phyloP scores from a whole-genome alignment of 2,113 vertebrate species.

The Leucopsar rothschildi region DNA sequence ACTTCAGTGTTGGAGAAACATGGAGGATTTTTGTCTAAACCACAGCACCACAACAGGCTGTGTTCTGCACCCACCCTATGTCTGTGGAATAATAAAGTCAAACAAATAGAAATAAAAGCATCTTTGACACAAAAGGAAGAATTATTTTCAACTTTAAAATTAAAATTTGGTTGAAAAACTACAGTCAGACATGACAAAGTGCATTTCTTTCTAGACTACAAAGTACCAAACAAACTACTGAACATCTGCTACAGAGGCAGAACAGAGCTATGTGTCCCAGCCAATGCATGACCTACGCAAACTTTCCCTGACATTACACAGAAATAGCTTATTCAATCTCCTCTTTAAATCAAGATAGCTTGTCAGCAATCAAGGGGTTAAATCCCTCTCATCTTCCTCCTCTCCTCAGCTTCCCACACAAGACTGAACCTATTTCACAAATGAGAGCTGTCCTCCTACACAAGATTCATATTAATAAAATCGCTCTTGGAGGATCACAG shows the following conservation, averaged over 20 bases:
- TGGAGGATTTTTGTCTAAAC: background rate
- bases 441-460: conserved; percentile 58
- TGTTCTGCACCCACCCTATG: background rate
- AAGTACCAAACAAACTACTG: background rate
- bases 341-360: background rate
- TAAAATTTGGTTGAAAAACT: background rate
- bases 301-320: background rate
- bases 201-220: background rate
- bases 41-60: rapidly evolving
- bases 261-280: background rate
- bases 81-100: background rate
- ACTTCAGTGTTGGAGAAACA: background rate
- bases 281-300: background rate
- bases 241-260: background rate
- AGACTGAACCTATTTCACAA: conserved; percentile 40
- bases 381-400: conserved; percentile 25
- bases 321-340: background rate
- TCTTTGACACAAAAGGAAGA: background rate
- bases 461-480: conserved; percentile 44
- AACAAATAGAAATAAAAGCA: background rate
- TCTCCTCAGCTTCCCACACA: conserved; percentile 51
- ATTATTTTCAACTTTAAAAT: background rate
- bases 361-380: background rate
- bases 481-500: background rate
- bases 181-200: background rate